Percentiles rank a stretch among this genome's conserved stretches.
Conservation (phyloP, 2,113 vertebrate species). For the Python bivittatus region DNA sequence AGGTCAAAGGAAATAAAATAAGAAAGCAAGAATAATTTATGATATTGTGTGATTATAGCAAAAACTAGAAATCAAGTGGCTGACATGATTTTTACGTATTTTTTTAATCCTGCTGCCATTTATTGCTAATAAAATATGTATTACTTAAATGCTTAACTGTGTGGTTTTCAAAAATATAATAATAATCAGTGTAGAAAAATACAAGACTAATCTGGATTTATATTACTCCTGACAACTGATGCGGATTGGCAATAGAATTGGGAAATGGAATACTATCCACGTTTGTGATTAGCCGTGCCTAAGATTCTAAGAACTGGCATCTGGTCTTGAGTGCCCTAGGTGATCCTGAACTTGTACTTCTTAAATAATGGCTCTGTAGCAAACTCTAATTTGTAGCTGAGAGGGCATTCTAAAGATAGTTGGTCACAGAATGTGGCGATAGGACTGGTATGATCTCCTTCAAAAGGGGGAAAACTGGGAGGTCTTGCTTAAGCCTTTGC, state of each 20-base stretch:
- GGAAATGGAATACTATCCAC: background rate
- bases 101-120: conserved; percentile 44
- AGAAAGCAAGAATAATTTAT: conserved; percentile 68
- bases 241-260: background rate
- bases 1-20: conserved; percentile 67
- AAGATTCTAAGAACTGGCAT: background rate
- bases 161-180: conserved; percentile 45
- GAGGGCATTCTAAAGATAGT: background rate
- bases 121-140: conserved; percentile 50
- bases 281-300: background rate
- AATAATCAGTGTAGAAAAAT: conserved; percentile 49
- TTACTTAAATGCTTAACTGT: conserved; percentile 49
- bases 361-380: background rate
- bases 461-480: background rate
- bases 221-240: conserved; percentile 16
- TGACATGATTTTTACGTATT: conserved; percentile 56
- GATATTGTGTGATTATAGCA: conserved; percentile 58
- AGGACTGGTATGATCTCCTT: background rate
- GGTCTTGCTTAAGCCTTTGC: background rate
- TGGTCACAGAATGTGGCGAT: background rate
- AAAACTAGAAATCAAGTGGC: conserved; percentile 55
- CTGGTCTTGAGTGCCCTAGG: background rate
- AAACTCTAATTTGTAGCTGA: background rate
- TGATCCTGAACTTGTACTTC: background rate
- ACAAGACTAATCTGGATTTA: conserved; percentile 50